Evolutionary conservation across 2,888 invertebrate genomes (phyloP).

Genomic region (Andrena bucephala): DNA sequence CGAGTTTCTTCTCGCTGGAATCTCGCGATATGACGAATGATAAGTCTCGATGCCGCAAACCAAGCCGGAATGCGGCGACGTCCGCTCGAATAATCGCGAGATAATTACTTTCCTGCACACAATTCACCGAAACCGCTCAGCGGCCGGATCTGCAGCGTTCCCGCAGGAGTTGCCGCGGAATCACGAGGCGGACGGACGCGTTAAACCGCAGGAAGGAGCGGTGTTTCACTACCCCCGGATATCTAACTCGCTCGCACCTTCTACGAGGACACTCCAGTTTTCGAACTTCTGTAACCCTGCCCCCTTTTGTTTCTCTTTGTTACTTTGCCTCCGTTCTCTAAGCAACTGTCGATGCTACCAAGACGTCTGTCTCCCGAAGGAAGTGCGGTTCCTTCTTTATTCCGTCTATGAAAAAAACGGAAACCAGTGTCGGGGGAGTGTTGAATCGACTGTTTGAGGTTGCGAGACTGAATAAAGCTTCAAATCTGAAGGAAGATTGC

Average conservation of each 20-base stretch:
- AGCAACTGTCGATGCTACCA: neutral
- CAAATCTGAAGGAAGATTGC: no score
- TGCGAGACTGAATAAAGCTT: no score
- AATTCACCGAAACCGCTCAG: slow-evolving; percentile 55
- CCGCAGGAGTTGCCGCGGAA: slow-evolving; percentile 63
- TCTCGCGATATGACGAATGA: slow-evolving; percentile 37
- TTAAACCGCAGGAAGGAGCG: slow-evolving; percentile 77
- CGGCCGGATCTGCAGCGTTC: slow-evolving; percentile 63
- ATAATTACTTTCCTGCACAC: slow-evolving; percentile 66
- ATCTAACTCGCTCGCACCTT: slow-evolving; percentile 70
- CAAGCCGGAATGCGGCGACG: slow-evolving; percentile 42
- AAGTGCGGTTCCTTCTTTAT: neutral
- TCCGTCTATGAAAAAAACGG: neutral
- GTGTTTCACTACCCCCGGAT: slow-evolving; percentile 68
- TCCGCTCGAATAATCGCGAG: slow-evolving; percentile 60
- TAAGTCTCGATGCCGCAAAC: slow-evolving; percentile 35
- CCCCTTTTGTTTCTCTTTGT: neutral
- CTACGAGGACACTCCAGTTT: slow-evolving; percentile 43
- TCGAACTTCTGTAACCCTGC: slow-evolving; percentile 7
- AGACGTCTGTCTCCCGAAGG: neutral
- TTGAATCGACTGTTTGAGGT: neutral
- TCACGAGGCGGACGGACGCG: slow-evolving; percentile 72
- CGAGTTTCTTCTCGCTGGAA: slow-evolving; percentile 15
- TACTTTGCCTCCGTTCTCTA: neutral
- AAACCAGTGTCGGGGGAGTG: neutral